These are phyloP conservation scores for Rostratula benghalensis DNA, from an alignment of 2,113 vertebrate species.

Conservation along the genomic window DNA sequence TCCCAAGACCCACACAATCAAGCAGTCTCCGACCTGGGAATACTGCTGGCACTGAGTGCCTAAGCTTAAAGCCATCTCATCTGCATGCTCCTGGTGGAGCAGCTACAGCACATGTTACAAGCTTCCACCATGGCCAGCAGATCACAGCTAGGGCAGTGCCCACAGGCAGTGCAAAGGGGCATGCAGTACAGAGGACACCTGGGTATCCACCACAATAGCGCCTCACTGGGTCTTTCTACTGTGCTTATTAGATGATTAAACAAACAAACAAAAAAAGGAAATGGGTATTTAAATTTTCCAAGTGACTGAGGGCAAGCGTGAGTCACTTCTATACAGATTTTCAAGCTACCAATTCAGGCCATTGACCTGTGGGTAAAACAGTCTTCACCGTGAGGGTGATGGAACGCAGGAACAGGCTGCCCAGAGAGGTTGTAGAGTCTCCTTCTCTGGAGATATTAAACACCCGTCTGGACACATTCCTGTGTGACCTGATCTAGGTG, in stretches of 20 bases:
- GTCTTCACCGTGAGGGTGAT: too few species aligned
- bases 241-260: not conserved
- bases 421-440: too few species aligned
- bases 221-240: not conserved
- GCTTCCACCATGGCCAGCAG: not conserved
- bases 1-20: not conserved
- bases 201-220: not conserved
- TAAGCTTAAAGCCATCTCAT: not conserved
- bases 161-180: not conserved
- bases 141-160: not conserved
- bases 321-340: not conserved
- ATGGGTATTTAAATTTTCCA: not conserved
- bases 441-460: too few species aligned
- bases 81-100: not conserved
- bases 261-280: not conserved
- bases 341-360: not conserved
- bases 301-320: not conserved
- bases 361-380: not conserved
- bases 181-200: fast-evolving
- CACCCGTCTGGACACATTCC: too few species aligned
- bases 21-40: not conserved
- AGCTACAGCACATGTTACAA: not conserved
- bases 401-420: too few species aligned
- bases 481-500: too few species aligned
- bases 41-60: not conserved